These are phyloP conservation scores for Araneus ventricosus DNA, from an alignment of 1,140 invertebrate genomes.

Conservation along the genomic window DNA sequence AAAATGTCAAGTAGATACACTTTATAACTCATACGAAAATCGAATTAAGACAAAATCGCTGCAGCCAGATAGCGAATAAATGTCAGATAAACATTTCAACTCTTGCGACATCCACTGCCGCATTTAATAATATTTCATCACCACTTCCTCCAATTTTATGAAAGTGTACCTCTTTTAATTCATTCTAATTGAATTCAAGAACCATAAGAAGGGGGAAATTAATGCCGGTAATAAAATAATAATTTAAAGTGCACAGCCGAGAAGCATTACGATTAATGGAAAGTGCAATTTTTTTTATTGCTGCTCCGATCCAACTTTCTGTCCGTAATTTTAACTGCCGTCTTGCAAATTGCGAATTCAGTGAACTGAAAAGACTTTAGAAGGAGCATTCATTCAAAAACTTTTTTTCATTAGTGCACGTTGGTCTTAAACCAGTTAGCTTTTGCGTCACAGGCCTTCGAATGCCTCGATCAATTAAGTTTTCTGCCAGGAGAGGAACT, in stretches of 20 bases:
- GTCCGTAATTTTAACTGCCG: neutral
- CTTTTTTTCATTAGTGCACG: neutral
- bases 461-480: slow-evolving; percentile 10
- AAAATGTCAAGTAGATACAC: too few relatives aligned
- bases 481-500: neutral
- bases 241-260: slow-evolving; percentile 27
- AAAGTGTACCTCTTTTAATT: slow-evolving; percentile 6
- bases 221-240: slow-evolving; percentile 48
- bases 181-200: slow-evolving; percentile 21
- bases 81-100: neutral
- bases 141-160: neutral
- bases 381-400: slow-evolving; percentile 44
- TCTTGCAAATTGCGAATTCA: slow-evolving; percentile 15
- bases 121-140: neutral
- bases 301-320: neutral
- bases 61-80: neutral
- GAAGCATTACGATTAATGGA: neutral
- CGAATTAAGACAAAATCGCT: too few relatives aligned
- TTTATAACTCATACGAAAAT: too few relatives aligned
- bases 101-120: neutral
- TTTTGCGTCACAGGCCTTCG: neutral
- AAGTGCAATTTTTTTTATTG: neutral
- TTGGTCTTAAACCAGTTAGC: slow-evolving; percentile 3
- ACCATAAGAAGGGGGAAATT: slow-evolving; percentile 1
- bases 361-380: slow-evolving; percentile 5